These are phyloP conservation scores for Callimorpha dominula DNA, from an alignment of 2,888 invertebrate species.

Conservation along the genomic window DNA sequence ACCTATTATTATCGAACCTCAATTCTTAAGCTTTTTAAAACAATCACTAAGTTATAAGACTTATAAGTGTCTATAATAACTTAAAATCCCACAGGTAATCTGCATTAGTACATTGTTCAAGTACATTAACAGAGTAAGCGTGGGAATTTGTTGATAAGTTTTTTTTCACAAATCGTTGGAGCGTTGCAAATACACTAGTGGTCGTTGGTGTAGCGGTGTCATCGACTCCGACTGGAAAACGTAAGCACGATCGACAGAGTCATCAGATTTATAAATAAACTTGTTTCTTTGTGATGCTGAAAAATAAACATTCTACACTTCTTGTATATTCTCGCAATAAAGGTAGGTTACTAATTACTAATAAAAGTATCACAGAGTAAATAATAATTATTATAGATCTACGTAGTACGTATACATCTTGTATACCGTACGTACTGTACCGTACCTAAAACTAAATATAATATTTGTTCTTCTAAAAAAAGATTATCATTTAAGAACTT, in stretches of 20 bases:
- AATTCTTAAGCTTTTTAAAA: conserved; percentile 10
- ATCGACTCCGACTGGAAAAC: conserved; percentile 59
- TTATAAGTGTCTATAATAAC: conserved; percentile 24
- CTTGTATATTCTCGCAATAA: background rate
- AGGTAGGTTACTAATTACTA: too few relatives aligned
- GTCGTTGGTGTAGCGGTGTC: conserved; percentile 65
- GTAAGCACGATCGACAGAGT: conserved; percentile 40
- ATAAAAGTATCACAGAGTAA: too few relatives aligned
- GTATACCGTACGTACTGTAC: background rate
- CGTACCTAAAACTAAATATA: background rate
- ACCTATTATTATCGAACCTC: background rate
- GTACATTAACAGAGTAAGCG: conserved; percentile 56
- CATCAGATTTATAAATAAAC: conserved; percentile 33
- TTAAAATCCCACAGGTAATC: conserved; percentile 32
- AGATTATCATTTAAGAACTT: background rate
- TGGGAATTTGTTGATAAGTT: conserved; percentile 68
- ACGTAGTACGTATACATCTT: background rate
- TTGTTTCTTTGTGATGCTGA: conserved; percentile 16
- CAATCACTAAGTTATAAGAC: conserved; percentile 15
- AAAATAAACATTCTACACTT: background rate
- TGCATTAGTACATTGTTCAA: conserved; percentile 36
- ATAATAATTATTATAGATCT: background rate
- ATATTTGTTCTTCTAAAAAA: background rate
- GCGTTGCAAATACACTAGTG: conserved; percentile 71
- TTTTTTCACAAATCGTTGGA: conserved; percentile 68